Evolutionary conservation across 2,888 invertebrate species (phyloP).

Genomic region (Lapara coniferarum): DNA sequence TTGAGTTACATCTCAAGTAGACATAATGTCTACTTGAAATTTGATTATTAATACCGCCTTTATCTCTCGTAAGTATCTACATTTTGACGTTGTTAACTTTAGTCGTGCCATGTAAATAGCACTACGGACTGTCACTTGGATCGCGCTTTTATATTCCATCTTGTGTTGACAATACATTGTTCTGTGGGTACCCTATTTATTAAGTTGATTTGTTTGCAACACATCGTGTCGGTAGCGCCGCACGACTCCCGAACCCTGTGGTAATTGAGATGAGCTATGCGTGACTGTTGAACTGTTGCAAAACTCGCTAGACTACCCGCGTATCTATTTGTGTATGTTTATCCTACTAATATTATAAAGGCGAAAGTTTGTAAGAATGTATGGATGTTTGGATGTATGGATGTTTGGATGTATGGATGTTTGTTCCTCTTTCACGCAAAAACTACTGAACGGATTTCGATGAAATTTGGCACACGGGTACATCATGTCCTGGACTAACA

Average conservation of each 20-base stretch:
- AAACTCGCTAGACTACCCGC: conserved; percentile 35
- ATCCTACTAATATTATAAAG: too few relatives aligned
- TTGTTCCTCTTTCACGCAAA: too few relatives aligned
- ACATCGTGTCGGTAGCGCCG: conserved; percentile 51
- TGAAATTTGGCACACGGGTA: too few relatives aligned
- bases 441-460: too few relatives aligned
- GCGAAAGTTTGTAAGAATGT: too few relatives aligned
- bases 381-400: too few relatives aligned
- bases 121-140: conserved; percentile 56
- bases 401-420: too few relatives aligned
- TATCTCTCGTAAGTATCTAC: too few relatives aligned
- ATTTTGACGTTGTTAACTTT: background rate
- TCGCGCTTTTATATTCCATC: conserved; percentile 76
- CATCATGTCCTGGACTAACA: too few relatives aligned
- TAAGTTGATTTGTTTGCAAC: conserved; percentile 76
- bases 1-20: too few relatives aligned
- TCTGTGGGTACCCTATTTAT: conserved; percentile 72
- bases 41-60: too few relatives aligned
- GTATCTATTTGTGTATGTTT: conserved; percentile 22
- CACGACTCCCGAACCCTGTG: conserved; percentile 27
- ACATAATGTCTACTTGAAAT: too few relatives aligned
- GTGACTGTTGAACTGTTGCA: conserved; percentile 59
- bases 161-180: conserved; percentile 77
- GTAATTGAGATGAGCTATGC: conserved; percentile 68
- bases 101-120: conserved; percentile 57